These are phyloP conservation scores for Cynopterus brachyotis DNA, from an alignment of 2,113 vertebrate species.

Conservation along the genomic window DNA sequence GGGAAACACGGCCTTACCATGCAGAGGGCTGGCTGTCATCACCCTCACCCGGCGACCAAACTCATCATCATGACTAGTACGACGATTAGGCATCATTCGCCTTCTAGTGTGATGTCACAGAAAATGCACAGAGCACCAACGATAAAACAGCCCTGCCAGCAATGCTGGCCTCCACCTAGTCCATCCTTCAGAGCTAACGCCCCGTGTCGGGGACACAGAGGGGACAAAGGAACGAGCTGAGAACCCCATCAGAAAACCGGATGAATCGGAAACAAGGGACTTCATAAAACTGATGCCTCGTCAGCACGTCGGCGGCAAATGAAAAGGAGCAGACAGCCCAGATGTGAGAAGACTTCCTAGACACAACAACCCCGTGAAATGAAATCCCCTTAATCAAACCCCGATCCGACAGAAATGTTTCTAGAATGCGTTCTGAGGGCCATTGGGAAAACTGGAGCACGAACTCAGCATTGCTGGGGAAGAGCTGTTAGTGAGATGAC, in stretches of 20 bases:
- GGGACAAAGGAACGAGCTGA: neutral
- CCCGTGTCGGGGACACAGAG: neutral
- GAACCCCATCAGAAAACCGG: neutral
- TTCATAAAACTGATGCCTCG: fast-evolving
- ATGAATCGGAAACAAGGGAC: neutral
- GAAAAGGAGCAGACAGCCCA: neutral
- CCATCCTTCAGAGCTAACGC: neutral
- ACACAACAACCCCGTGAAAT: neutral
- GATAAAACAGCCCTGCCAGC: fast-evolving
- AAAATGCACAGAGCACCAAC: neutral
- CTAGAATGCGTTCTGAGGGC: neutral
- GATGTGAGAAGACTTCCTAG: neutral
- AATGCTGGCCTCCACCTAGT: fast-evolving
- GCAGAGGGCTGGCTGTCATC: neutral
- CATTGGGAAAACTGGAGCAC: neutral
- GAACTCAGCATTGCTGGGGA: neutral
- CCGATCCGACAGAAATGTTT: neutral
- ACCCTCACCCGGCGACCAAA: neutral
- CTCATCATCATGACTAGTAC: neutral
- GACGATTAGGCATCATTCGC: neutral
- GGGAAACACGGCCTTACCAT: fast-evolving
- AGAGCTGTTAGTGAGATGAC: neutral
- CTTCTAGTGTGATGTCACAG: neutral
- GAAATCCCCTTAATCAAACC: neutral
- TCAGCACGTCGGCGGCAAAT: neutral